Evolutionary conservation across 2,113 vertebrate species (phyloP), one percentile per base, ranked within the genome.

Genomic region (Corythaeola cristata): DNA sequence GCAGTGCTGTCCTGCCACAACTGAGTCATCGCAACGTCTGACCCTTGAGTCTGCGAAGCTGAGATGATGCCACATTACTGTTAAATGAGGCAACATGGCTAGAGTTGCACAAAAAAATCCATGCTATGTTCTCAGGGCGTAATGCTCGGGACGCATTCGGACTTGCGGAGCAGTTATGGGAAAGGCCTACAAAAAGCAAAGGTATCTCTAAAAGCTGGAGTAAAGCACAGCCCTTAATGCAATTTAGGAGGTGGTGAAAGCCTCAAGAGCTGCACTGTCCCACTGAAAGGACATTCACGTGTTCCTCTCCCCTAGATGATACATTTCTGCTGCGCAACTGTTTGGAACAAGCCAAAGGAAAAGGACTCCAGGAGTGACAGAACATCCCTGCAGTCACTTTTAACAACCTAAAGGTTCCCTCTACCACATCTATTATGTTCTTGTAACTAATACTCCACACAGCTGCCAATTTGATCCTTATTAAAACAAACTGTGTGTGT

Each of bases 401-500:
- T 49, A 78, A 79, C 4, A 2, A 50, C 81, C 88, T 85, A 73
- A 91, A 86, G 47, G 90, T 79, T 80, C 81, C 47, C 74, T 94
- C 72, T 75, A 69, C 35, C 33, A 53, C 0, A 1, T 83, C 93
- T 91, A 44, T 89, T 92, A 96, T 87, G 45, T 81, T 94, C 81
- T 80, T 75, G 71, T 88, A 96, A 94, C 73, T 96, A 91, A 91
- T 90, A 87, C 49, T 92, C 63, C 16, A 71, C 0, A 2, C 86
- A 80, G 77, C 76, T 96, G 88, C 87, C 92, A 89, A 74, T 94
- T 95, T 41, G 64, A 85, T 75, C 74, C 88, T 89, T 92, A 93
- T 91, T 93, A 92, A 97, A 96, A 86, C 0, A 74, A 96, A 93
- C 87, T 93, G 3, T 64, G 80, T 90, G 80, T 97, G 95, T 90